Conservation (phyloP, 92 coral and sea anemone genomes). For the Porites cylindrica region DNA sequence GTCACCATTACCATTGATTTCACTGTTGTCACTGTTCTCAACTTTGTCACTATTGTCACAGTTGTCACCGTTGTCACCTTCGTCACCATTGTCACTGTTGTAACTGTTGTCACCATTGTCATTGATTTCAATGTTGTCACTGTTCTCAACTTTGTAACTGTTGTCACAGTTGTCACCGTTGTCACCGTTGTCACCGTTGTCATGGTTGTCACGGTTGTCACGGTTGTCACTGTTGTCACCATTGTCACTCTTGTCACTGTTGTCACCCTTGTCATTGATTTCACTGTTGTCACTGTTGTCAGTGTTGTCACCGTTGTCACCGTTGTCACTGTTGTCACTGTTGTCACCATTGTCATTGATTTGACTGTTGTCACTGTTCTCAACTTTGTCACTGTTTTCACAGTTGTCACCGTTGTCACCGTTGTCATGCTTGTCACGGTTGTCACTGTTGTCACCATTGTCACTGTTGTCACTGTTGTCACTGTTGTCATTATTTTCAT, state of each 20-base stretch:
- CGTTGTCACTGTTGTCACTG: not conserved
- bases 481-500: too few species aligned
- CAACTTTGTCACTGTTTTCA: too few species aligned
- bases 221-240: not conserved
- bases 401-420: not conserved
- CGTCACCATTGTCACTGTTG: not conserved
- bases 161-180: too few species aligned
- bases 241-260: too few species aligned
- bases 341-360: not conserved
- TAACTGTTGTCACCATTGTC: not conserved
- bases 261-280: too few species aligned
- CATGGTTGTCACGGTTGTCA: not conserved
- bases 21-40: too few species aligned
- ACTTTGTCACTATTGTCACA: not conserved
- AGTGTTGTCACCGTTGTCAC: too few species aligned
- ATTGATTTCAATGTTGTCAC: not conserved
- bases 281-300: too few species aligned
- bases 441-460: not conserved
- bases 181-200: not conserved
- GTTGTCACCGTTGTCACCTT: not conserved
- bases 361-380: not conserved
- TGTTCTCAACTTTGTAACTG: not conserved
- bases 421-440: not conserved
- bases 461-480: too few species aligned
- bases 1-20: too few species aligned